A percentile compares a stretch with the other conserved stretches of the same genome.
Conservation (phyloP, 2,113 vertebrate species). For the Brachyhypopomus gauderio region DNA sequence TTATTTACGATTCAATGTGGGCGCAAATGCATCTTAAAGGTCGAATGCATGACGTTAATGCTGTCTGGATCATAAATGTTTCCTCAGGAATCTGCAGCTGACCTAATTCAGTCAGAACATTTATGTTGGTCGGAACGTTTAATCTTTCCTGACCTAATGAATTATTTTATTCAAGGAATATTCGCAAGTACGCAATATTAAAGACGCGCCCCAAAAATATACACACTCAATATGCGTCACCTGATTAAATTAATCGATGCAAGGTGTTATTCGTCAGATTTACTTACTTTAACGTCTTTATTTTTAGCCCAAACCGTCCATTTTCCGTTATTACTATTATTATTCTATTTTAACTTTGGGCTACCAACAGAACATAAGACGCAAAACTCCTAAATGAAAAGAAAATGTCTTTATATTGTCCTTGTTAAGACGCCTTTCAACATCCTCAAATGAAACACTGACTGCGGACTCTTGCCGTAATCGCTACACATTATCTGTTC, state of each 20-base stretch:
- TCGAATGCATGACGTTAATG: conserved; percentile 1
- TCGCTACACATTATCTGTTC: background rate
- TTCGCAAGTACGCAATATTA: background rate
- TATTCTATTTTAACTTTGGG: too few species aligned
- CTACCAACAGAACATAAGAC: too few species aligned
- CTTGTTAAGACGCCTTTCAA: background rate
- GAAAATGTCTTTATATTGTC: background rate
- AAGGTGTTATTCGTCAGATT: too few species aligned
- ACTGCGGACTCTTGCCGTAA: background rate
- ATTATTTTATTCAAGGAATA: conserved; percentile 6
- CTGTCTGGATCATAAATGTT: background rate
- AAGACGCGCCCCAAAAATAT: too few species aligned
- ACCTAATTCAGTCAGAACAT: conserved; percentile 18
- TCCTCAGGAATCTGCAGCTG: conserved; percentile 26
- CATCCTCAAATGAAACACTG: too few species aligned
- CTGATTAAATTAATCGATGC: too few species aligned
- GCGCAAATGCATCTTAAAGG: too few species aligned
- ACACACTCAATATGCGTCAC: too few species aligned
- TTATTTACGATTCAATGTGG: background rate
- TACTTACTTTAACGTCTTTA: too few species aligned
- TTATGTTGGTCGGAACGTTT: background rate
- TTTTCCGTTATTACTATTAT: too few species aligned
- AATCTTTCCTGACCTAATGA: conserved; percentile 22
- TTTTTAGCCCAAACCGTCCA: too few species aligned
- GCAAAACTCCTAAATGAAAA: too few species aligned